phyloP scores from a whole-genome alignment of 2,113 vertebrate genomes.

The Charina bottae region DNA sequence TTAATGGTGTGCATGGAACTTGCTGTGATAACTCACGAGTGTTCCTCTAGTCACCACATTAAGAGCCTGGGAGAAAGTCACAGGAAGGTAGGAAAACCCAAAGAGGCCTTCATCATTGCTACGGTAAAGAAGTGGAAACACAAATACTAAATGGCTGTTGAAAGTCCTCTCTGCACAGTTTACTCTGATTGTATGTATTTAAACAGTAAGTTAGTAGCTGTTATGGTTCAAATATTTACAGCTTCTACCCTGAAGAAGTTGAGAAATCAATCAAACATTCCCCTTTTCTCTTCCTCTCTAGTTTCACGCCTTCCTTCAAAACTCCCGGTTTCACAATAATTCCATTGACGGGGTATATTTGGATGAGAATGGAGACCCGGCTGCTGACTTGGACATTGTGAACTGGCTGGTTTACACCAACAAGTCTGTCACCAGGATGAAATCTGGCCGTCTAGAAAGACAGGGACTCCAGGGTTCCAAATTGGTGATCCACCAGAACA shows the following conservation, averaged over 20 bases:
- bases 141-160: too few species aligned
- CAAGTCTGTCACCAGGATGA: not conserved
- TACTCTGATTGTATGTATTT: not conserved
- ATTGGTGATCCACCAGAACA: not conserved
- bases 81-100: too few species aligned
- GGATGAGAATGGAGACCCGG: not conserved
- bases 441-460: not conserved
- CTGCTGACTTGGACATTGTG: not conserved
- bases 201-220: not conserved
- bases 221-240: not conserved
- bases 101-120: too few species aligned
- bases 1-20: too few species aligned
- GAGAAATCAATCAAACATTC: not conserved
- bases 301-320: not conserved
- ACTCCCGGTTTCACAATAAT: not conserved
- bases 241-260: not conserved
- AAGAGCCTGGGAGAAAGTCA: too few species aligned
- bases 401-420: not conserved
- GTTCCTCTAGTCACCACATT: too few species aligned
- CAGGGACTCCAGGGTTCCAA: not conserved
- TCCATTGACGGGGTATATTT: not conserved
- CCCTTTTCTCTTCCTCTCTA: not conserved
- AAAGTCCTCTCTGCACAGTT: too few species aligned
- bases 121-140: too few species aligned
- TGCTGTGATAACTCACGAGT: too few species aligned